phyloP scores from a whole-genome alignment of 92 coral and sea anemone species.

The Parazoanthus darwini region DNA sequence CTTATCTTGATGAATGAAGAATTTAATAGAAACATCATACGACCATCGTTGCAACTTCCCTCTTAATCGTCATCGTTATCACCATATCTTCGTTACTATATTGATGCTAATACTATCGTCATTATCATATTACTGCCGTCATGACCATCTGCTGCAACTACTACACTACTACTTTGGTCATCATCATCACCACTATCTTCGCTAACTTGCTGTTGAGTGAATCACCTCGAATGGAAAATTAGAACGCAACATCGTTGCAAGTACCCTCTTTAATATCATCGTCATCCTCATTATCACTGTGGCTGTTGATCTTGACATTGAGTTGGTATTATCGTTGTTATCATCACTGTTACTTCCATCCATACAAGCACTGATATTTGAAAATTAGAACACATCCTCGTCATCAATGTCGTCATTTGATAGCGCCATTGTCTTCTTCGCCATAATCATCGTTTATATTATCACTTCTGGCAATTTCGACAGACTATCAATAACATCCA shows the following conservation, averaged over 20 bases:
- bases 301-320: not conserved
- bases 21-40: too few species aligned
- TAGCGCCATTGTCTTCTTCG: not conserved
- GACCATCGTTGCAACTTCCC: too few species aligned
- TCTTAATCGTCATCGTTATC: too few species aligned
- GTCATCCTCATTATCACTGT: not conserved
- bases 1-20: too few species aligned
- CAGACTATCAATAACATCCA: not conserved
- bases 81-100: too few species aligned
- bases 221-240: not conserved
- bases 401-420: not conserved
- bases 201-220: not conserved
- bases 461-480: not conserved
- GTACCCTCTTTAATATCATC: not conserved
- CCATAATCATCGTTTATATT: not conserved
- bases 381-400: not conserved
- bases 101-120: too few species aligned
- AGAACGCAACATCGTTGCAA: not conserved
- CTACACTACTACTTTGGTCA: not conserved
- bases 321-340: not conserved
- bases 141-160: not conserved
- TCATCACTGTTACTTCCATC: not conserved
- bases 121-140: too few species aligned
- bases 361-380: too few species aligned
- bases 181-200: too few species aligned